phyloP scores from a whole-genome alignment of 2,888 invertebrate species.

The Autographa gamma region DNA sequence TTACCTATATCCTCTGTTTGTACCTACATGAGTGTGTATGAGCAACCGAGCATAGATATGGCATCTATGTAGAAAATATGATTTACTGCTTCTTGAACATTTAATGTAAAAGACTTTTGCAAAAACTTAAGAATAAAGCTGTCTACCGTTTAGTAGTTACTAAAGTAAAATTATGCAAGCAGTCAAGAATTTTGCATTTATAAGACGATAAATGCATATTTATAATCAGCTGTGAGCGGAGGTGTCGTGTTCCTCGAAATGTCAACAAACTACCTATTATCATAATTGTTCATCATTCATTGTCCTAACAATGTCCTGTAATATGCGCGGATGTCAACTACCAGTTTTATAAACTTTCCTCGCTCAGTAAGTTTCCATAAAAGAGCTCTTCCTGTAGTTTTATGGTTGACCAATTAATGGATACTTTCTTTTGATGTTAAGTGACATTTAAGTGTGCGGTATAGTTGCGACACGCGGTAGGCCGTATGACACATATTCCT shows the following conservation, averaged over 20 bases:
- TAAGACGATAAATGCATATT: not conserved
- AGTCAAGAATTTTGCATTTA: too few relatives aligned
- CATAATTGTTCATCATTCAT: not conserved
- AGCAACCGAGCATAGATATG: not conserved
- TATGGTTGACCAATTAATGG: constrained; percentile 24
- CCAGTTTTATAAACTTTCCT: not conserved
- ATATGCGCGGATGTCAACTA: not conserved
- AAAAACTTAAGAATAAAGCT: not conserved
- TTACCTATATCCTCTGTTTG: constrained; percentile 2
- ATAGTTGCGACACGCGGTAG: constrained; percentile 40
- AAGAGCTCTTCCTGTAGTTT: constrained; percentile 7
- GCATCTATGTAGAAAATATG: not conserved
- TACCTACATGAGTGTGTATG: not conserved
- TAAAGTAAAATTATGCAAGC: too few relatives aligned
- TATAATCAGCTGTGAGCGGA: not conserved
- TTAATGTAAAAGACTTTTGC: too few relatives aligned
- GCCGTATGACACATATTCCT: constrained; percentile 51
- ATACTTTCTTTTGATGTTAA: constrained; percentile 29
- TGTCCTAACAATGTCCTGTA: not conserved
- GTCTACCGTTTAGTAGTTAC: not conserved
- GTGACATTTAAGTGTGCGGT: constrained; percentile 38
- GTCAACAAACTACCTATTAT: not conserved
- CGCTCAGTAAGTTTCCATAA: not conserved
- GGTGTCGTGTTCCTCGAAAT: constrained; percentile 4
- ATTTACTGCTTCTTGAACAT: too few relatives aligned